Percentiles rank a stretch among this genome's conserved stretches.
phyloP scores from a whole-genome alignment of 2,888 invertebrate genomes.

The Drosophila tripunctata region DNA sequence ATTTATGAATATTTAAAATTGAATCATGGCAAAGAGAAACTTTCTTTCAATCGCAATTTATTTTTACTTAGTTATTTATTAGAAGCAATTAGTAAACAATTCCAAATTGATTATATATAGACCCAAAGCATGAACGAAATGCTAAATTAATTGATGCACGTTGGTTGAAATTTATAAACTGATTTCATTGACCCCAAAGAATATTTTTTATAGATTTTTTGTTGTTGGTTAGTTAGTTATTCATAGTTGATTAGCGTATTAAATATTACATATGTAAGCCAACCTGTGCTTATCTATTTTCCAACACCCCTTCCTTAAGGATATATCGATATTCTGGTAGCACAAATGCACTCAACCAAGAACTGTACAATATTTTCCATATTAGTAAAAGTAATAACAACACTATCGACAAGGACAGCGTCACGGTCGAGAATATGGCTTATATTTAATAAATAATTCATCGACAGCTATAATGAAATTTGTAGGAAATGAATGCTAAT shows the following conservation, averaged over 20 bases:
- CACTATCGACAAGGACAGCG: neutral
- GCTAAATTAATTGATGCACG: neutral
- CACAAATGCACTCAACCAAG: neutral
- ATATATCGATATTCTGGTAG: neutral
- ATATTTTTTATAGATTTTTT: neutral
- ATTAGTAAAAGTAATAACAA: conserved; percentile 6
- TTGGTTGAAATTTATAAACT: neutral
- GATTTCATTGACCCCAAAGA: neutral
- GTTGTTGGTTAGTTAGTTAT: neutral
- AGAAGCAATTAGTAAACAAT: conserved; percentile 2
- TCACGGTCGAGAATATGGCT: neutral
- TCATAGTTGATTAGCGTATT: neutral
- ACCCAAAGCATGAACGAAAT: neutral
- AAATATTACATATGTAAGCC: neutral
- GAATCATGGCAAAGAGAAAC: neutral
- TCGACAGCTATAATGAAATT: conserved; percentile 23
- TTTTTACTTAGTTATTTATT: conserved; percentile 26
- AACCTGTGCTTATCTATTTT: neutral
- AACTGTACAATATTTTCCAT: neutral
- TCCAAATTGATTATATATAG: conserved; percentile 11
- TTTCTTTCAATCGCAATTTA: neutral
- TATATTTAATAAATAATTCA: conserved; percentile 51
- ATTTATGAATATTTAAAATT: conserved; percentile 19
- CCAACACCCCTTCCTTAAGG: neutral
- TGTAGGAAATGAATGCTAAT: conserved; percentile 32